Evolutionary conservation across 2,113 vertebrate genomes (phyloP).

Genomic region (Columbina picui): DNA sequence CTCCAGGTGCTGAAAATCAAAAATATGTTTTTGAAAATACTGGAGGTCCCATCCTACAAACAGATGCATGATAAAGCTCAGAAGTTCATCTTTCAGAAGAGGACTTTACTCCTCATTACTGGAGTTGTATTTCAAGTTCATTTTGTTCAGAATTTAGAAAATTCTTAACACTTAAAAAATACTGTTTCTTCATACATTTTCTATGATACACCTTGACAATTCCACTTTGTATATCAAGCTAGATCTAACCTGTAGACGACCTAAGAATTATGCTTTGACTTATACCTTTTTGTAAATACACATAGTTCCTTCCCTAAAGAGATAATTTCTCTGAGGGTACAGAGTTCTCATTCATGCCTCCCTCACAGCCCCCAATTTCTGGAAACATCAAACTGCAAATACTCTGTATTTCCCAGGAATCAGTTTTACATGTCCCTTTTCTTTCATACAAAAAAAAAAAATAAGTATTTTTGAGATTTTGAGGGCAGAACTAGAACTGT

Average conservation of each 20-base stretch:
- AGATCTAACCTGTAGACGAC: neutral
- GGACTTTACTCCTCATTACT: neutral
- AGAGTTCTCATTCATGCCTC: neutral
- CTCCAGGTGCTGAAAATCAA: neutral
- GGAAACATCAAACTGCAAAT: neutral
- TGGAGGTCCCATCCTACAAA: neutral
- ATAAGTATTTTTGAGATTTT: neutral
- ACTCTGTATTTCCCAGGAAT: neutral
- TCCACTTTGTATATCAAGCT: neutral
- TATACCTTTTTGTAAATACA: neutral
- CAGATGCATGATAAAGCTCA: neutral
- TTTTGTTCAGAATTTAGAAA: neutral
- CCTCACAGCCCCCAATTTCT: neutral
- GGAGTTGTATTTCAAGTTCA: neutral
- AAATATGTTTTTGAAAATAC: neutral
- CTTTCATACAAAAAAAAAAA: neutral
- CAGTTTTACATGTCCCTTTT: neutral
- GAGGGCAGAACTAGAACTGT: neutral
- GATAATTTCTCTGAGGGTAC: neutral
- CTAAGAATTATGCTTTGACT: neutral
- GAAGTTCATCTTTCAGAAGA: neutral
- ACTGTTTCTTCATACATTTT: neutral
- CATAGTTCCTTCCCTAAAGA: neutral
- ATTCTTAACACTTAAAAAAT: neutral
- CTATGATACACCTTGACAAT: neutral